Percentiles rank a stretch among this genome's conserved stretches.
Conservation (phyloP, 2,113 vertebrate genomes). For the Nothobranchius kuhntae region DNA sequence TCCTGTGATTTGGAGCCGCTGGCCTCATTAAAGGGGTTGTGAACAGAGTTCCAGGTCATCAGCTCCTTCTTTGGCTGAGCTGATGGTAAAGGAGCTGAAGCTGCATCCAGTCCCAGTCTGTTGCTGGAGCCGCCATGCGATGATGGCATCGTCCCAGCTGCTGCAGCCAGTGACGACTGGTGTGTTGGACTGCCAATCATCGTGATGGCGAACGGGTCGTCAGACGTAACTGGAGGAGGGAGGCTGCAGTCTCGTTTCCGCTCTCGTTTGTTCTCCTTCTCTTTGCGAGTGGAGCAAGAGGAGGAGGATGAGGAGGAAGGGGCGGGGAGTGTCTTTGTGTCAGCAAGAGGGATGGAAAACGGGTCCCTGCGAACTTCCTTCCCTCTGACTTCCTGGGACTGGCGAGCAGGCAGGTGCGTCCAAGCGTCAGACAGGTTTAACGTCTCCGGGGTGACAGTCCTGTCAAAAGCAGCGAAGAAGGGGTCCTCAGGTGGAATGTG, state of each 20-base stretch:
- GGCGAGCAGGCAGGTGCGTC: conserved; percentile 51
- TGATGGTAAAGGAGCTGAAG: conserved; percentile 41
- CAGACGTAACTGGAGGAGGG: conserved; percentile 67
- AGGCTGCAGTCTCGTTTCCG: conserved; percentile 65
- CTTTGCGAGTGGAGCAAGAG: conserved; percentile 63
- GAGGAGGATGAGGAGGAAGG: conserved; percentile 58
- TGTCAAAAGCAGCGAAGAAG: conserved; percentile 75
- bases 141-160: conserved; percentile 24
- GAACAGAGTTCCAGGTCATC: conserved; percentile 76
- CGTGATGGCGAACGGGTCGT: conserved; percentile 81
- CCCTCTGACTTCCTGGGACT: conserved; percentile 51
- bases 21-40: conserved; percentile 78
- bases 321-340: conserved; percentile 66
- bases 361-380: conserved; percentile 60
- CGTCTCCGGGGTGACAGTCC: conserved; percentile 39
- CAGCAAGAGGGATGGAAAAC: conserved; percentile 51
- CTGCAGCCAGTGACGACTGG: conserved; percentile 69
- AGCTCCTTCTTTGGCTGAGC: conserved; percentile 71
- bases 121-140: conserved; percentile 11
- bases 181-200: conserved; percentile 83
- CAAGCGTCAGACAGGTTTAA: conserved; percentile 45
- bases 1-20: conserved; percentile 49
- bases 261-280: conserved; percentile 58
- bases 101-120: conserved; percentile 13
- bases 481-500: conserved; percentile 76